Base-by-base conservation (phyloP, 2,113 vertebrate species). In the Stomatorhinus ivindoensis region DNA sequence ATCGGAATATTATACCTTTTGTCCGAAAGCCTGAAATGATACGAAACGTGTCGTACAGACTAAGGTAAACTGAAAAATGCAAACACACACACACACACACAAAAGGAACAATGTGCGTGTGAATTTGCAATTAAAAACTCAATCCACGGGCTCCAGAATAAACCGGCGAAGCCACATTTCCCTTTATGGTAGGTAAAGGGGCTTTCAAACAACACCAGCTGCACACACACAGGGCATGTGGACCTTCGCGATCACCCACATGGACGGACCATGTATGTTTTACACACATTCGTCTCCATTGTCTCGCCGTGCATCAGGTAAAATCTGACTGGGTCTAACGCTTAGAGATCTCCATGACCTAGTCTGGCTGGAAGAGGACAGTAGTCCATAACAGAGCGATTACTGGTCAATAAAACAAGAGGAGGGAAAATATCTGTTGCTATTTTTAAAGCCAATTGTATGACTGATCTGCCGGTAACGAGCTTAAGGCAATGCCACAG, bases 171-270 rank as follows among this genome's bases (percentile, higher is more conserved):
- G 82, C 6, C 42, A 31, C 61, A 84, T 47, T 47, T 47, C 82
- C 82, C 82, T 84, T 84, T 46, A 84, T 84, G 82, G 82, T 84
- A 10, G 82, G 82, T 84, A 84, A 47, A 44, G 82, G 44, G 82
- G 44, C 6, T 47, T 84, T 84, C 39, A 84, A 84, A 80, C 73
- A 17, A 21, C 42, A 24, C 44, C 82, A 46, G 39, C 82, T 84
- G 42, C 82, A 42, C 82, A 69, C 3, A 69, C 61, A 69, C 61
- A 0, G n/a, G 61, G 61, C n/a, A 69, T 69, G n/a, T 69, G 82
- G 82, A 47, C 82, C n/a, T 46, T 46, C 44, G 42, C 21, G 42
- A n/a, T 84, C 82, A 47, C 42, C 44, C 35, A 84, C 44, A 46
- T 47, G 82, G 15, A 84, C 21, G 44, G 24, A 84, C 21, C 42